Conservation (phyloP, 2,113 vertebrate species). For the Albula glossodonta region DNA sequence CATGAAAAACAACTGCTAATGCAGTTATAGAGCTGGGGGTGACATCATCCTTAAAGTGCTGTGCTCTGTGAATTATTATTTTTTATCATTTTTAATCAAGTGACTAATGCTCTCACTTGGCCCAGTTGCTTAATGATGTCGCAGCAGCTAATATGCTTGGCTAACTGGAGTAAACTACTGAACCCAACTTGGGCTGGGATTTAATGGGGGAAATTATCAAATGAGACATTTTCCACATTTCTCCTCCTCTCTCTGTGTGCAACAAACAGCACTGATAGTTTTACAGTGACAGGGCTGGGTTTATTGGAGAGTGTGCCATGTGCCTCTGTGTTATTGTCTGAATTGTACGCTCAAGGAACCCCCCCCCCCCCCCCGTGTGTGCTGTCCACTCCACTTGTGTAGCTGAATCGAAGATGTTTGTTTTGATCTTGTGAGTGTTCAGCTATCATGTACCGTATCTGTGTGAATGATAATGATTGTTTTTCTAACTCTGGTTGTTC, state of each 20-base stretch:
- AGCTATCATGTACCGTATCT: neutral
- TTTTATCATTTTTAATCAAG: constrained; percentile 61
- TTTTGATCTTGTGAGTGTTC: neutral
- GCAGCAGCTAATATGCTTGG: constrained; percentile 53
- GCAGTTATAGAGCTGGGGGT: constrained; percentile 54
- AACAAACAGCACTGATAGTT: constrained; percentile 38
- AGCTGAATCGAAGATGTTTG: neutral
- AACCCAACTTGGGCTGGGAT: constrained; percentile 47
- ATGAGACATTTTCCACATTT: constrained; percentile 50
- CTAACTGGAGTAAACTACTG: constrained; percentile 48
- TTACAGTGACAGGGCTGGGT: constrained; percentile 23
- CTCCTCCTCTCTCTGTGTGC: constrained; percentile 50
- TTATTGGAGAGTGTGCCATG: neutral
- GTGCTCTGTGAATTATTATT: constrained; percentile 55
- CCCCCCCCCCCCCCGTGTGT: neutral
- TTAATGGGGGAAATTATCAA: constrained; percentile 50
- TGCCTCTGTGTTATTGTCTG: constrained; percentile 10
- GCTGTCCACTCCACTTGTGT: neutral
- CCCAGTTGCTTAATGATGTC: constrained; percentile 57
- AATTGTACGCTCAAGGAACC: neutral
- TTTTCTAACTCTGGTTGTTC: constrained; percentile 54
- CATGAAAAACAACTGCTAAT: constrained; percentile 65
- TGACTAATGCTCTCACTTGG: constrained; percentile 57
- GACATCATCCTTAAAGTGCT: constrained; percentile 56
- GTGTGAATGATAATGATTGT: constrained; percentile 20